Evolutionary conservation across 2,797 vertebrate genomes (phyloP), one percentile per base, ranked within the genome.

Genomic region (Sebastes diploproa): DNA sequence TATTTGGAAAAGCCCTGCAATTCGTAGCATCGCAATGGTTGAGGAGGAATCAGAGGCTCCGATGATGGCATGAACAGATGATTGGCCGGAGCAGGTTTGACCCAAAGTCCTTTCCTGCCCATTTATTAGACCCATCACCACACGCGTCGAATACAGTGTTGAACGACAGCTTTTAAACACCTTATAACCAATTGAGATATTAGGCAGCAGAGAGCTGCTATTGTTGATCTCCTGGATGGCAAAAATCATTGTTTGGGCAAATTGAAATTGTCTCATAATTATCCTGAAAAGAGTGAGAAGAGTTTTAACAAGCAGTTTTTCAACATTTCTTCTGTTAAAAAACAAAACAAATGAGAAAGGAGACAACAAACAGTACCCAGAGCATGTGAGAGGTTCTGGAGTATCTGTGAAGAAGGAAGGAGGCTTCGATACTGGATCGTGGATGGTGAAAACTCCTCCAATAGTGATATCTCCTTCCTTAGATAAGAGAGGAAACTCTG

Each of bases 201-300:
- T 81, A 85, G 94, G 95, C 27, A 96, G 88, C 25, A 96, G 75
- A 67, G 91, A 85, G 32, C 80, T 93, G 78, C 92, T 96, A 16
- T 95, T 95, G 90, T 96, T 96, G 79, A 96, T 95, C 86, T 96
- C 95, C 59, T 96, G 91, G 46, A 96, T 94, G 23, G 96, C 95
- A 92, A 95, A 96, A n/a, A 96, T 94, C 95, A 96, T 95, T 36
- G 95, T 95, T 82, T 95, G 92, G 66, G 92, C 96, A 89, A 94
- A 96, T 65, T 88, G 94, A 62, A 96, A 90, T 86, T 96, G 95
- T 69, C 95, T 94, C 6, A 88, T 87, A 78, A 95, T 93, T 20
- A 96, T 75, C 72, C 95, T 95, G 85, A 60, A 74, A 82, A 66
- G 12, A 77, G 11, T 14, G 30, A 67, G 0, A 74, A 73, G 1